phyloP scores from a whole-genome alignment of 2,797 vertebrate species.

The Esox masquinongy region DNA sequence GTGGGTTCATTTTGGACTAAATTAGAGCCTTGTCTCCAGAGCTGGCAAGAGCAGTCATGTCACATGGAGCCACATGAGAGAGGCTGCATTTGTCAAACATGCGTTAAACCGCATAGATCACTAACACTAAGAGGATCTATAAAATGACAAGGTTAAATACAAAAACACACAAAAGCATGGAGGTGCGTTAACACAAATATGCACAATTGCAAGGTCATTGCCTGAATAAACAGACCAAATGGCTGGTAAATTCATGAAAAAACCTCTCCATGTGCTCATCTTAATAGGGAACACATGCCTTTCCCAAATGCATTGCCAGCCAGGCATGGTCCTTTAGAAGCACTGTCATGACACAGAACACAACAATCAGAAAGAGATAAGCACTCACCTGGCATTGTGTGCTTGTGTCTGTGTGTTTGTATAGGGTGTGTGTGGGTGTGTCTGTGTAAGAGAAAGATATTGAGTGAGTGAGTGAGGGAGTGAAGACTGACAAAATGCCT shows the following conservation, averaged over 20 bases:
- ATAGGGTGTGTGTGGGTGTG: not conserved
- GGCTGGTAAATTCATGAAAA: not conserved
- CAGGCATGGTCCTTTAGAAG: not conserved
- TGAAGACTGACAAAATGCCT: not conserved
- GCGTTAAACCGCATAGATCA: not conserved
- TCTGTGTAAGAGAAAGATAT: not conserved
- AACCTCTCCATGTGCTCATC: not conserved
- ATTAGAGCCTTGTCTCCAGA: not conserved
- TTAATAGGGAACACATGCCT: not conserved
- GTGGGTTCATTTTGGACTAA: not conserved
- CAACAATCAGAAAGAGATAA: conserved; percentile 41
- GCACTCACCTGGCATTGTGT: conserved; percentile 24
- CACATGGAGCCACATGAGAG: conserved; percentile 5
- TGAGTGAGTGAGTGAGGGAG: not conserved
- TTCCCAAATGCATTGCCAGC: not conserved
- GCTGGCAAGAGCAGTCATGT: not conserved
- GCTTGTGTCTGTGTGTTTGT: not conserved
- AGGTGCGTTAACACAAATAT: not conserved
- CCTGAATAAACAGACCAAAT: not conserved
- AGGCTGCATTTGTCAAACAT: conserved; percentile 13
- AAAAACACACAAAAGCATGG: not conserved
- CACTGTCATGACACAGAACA: conserved; percentile 3
- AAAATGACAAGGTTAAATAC: not conserved
- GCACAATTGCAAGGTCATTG: not conserved
- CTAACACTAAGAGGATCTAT: not conserved